Base-by-base conservation (phyloP, 2,888 invertebrate species). In the Coenonympha arcania region DNA sequence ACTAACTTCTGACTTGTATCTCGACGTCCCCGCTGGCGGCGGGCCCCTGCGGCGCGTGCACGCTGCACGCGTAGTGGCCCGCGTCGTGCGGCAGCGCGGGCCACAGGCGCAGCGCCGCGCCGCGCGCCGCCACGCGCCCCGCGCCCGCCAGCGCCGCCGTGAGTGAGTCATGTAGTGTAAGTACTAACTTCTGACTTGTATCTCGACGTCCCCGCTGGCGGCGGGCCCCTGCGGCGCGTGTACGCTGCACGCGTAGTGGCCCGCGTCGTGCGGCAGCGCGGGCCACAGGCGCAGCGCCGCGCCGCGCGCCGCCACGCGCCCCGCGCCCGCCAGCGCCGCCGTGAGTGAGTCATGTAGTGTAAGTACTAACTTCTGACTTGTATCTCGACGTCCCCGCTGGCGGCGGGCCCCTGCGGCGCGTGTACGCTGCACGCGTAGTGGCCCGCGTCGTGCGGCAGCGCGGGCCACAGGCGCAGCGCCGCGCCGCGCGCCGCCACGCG, bases 221-320 rank as follows among this genome's bases (percentile, higher is more conserved):
- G 90, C 88, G 62, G 92, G 90, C 0, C 91, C 92, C n/a, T 88
- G 88, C 39, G 91, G 88, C 62, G 92, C 91, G 43, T 88, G 81
- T n/a, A 91, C 94, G 45, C 89, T 88, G 80, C 95, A 95, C 11
- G 91, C 90, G 80, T 94, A 95, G 62, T 87, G 88, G 34, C 94
- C 94, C 43, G 91, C 91, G 82, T 95, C 94, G 54, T 89, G 80
- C 36, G 76, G 44, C 59, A 66, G 68, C 59, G 77, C 80, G 1
- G 83, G 81, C 65, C 64, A 51, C 62, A 83, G 69, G 3, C 68
- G 72, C 65, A 82, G 69, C 61, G 59, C 73, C 13, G 68, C 74
- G 20, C 72, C 77, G 20, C 74, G 72, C 61, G 78, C 73, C 30
- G 80, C 65, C 71, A 86, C 86, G 24, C 88, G 78, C 54, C 84